Evolutionary conservation across 2,888 invertebrate species (phyloP), one percentile per base, ranked within the genome.

Genomic region (Isoperla grammatica): DNA sequence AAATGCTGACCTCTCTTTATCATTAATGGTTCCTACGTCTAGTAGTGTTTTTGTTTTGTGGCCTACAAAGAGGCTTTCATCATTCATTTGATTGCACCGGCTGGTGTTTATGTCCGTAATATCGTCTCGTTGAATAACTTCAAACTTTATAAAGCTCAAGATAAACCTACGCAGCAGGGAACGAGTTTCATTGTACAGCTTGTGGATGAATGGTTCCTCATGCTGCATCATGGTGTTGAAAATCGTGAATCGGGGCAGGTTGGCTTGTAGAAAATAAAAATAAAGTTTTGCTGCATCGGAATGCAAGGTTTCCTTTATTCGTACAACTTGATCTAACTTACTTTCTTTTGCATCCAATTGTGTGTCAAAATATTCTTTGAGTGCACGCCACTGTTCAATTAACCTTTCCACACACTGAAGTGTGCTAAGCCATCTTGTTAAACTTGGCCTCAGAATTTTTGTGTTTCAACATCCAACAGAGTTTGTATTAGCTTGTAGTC

Each of bases 381-480:
- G 54, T 53, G 54, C 54, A 53, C 29, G 9, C 54, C 54, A 53
- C 54, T 53, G 54, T 15, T 53, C 35, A 12, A 53, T 6, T 3
- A 53, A 35, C 12, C 17, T 13, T 53, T 53, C 54, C 12, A 53
- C 54, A 53, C 54, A 53, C 54, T 53, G 35, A 15, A 53, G 37
- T 6, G 39, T 22, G 8, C 37, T 39, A 11, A 53, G 19, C 54
- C 54, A 53, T 35, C 35, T 23, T 12, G 54, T 53, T 3, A 35
- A 23, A 35, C 54, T 37, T 13, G 35, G 35, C 11, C 37, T 1
- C 12, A 53, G n/a, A 35, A 53, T 53, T 22, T 53, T 53, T 53
- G 37, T 9, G 12, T 8, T 3, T 35, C 35, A 13, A 53, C 15
- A 5, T 35, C 54, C 13, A 35, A 8, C 1, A 12, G 8, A 6